A percentile compares a stretch with the other conserved stretches of the same genome.
phyloP scores from a whole-genome alignment of 2,888 invertebrate genomes.

The Agonopterix arenella region DNA sequence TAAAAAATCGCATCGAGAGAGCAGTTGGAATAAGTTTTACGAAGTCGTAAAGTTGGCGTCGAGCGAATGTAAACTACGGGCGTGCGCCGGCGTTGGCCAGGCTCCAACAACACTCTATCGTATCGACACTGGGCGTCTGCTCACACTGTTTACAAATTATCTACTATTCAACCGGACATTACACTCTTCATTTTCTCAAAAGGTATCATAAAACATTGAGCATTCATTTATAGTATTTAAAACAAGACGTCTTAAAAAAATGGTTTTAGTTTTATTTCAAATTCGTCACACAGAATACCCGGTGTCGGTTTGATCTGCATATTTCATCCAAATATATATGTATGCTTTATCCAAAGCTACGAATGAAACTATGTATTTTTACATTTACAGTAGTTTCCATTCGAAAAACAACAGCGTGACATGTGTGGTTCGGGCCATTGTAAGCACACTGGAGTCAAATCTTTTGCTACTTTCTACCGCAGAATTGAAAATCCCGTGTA shows the following conservation, averaged over 20 bases:
- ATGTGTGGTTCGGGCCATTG: not conserved
- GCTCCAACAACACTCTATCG: constrained; percentile 41
- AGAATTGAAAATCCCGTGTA: not conserved
- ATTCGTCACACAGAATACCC: too few relatives aligned
- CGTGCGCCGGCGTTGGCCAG: constrained; percentile 44
- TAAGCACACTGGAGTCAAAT: not conserved
- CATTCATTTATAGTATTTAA: too few relatives aligned
- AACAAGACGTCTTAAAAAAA: too few relatives aligned
- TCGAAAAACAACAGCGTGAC: too few relatives aligned
- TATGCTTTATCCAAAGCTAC: too few relatives aligned
- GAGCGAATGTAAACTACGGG: constrained; percentile 40
- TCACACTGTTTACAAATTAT: constrained; percentile 42
- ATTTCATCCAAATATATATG: too few relatives aligned
- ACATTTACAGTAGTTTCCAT: too few relatives aligned
- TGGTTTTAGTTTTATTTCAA: too few relatives aligned
- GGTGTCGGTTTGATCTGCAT: too few relatives aligned
- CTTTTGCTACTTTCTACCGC: not conserved
- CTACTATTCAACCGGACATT: constrained; percentile 16
- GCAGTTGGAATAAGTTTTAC: constrained; percentile 51
- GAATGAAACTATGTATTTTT: too few relatives aligned
- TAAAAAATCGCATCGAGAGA: constrained; percentile 40
- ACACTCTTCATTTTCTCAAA: not conserved
- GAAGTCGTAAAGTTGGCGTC: constrained; percentile 42
- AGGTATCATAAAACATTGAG: too few relatives aligned
- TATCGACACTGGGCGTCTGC: constrained; percentile 32